phyloP scores from a whole-genome alignment of 2,888 invertebrate genomes.

The Harmothoe impar region DNA sequence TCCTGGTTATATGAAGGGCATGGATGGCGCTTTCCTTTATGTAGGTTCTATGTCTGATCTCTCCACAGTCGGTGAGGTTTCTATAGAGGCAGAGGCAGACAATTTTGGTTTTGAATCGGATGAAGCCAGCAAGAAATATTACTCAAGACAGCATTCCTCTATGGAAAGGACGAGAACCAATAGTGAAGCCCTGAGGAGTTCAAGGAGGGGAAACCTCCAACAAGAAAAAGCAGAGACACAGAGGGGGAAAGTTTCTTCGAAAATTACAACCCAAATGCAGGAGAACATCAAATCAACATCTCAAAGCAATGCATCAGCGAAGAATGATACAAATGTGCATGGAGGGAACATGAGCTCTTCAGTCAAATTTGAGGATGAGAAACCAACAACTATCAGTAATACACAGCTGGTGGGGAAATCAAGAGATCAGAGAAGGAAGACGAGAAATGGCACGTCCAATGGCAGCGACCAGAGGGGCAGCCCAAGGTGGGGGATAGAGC shows the following conservation, averaged over 20 bases:
- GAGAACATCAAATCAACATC: background rate
- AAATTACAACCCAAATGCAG: background rate
- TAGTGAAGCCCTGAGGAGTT: background rate
- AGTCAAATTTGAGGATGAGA: background rate
- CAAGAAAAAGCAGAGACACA: background rate
- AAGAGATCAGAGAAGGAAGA: background rate
- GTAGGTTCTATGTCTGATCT: constrained; percentile 10
- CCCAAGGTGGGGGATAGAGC: background rate
- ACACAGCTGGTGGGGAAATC: background rate
- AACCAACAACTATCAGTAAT: background rate
- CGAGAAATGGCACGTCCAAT: background rate
- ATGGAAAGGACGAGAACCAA: background rate
- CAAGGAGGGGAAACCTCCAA: background rate
- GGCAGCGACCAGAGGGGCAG: background rate
- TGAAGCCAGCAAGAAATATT: too few species aligned
- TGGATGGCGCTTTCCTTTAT: background rate
- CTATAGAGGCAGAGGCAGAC: background rate
- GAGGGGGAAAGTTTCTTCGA: background rate
- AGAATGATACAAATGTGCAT: background rate
- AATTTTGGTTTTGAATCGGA: background rate
- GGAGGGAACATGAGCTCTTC: background rate
- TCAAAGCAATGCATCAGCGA: background rate
- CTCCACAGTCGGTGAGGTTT: background rate
- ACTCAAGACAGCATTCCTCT: background rate
- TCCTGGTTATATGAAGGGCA: background rate